Base-by-base conservation (phyloP, 2,797 vertebrate species). In the Lerista edwardsae region DNA sequence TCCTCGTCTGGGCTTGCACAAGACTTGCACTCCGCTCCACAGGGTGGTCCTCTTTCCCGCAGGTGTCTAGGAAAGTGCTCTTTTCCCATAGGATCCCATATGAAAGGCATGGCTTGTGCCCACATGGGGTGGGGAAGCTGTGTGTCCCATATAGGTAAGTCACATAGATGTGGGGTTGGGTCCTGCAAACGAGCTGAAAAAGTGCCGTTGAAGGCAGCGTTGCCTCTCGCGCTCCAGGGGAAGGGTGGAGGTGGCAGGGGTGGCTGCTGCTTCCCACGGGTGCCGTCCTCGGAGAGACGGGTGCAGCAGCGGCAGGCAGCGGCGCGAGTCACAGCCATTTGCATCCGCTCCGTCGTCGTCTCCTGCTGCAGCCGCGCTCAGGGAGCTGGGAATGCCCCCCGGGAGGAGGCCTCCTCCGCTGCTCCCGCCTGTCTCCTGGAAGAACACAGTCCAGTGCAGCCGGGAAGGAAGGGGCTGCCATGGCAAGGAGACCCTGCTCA, bases 271-370 rank as follows among this genome's bases (percentile, higher is more conserved):
- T 76, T 87, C 91, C 91, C 91, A 88, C 0, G 83, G 85, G 90
- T 89, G 93, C 85, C 0, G 71, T 23, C 8, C 10, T 29, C 12
- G 36, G 78, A 90, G 73, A 79, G 73, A 41, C 71, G 31, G 79
- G 91, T 88, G 89, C 23, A 0, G 87, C 84, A 36, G 6, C 75
- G 39, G 82, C n/a, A n/a, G n/a, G n/a, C n/a, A n/a, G 41, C 47
- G 14, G 9, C 41, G 76, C 93, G 94, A 93, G 64, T 93, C 93
- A 93, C 79, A 55, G 78, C 77, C 64, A 0, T n/a, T 80, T 72
- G 1, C 73, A 51, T 15, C 79, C 87, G 84, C 62, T 34, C n/a
- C 78, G 15, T 77, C 87, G 79, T 12, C 41, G 25, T 17, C 15
- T 10, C 47, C 80, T 0, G 84, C 77, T 3, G 39, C 88, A 74